Conservation (phyloP, 2,113 vertebrate species). For the Prionailurus bengalensis region DNA sequence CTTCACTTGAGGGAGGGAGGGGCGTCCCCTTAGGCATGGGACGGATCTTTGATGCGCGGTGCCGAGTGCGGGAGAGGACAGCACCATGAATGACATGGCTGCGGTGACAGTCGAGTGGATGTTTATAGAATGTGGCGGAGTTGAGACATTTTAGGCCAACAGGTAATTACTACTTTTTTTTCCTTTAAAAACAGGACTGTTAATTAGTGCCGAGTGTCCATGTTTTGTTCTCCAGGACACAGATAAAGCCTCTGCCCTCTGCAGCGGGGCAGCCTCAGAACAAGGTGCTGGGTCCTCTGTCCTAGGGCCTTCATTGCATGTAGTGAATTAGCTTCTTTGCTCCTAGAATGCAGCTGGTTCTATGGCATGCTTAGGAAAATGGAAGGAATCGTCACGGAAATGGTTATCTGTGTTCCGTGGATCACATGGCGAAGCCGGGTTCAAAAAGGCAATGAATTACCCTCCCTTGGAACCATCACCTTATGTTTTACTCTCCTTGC, state of each 20-base stretch:
- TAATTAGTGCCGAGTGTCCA: too few species aligned
- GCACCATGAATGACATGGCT: fast-evolving
- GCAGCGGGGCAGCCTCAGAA: neutral
- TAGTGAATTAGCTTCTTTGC: neutral
- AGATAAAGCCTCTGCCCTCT: fast-evolving
- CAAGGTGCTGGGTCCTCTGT: neutral
- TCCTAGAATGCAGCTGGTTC: neutral
- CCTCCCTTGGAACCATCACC: neutral
- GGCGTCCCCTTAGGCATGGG: too few species aligned
- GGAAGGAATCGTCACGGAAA: neutral
- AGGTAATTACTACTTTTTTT: neutral
- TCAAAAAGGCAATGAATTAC: neutral
- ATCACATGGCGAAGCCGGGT: neutral
- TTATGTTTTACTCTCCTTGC: fast-evolving
- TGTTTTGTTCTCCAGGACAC: neutral
- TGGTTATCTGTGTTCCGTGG: neutral
- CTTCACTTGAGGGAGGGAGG: too few species aligned
- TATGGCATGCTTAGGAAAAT: neutral
- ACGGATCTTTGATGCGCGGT: neutral
- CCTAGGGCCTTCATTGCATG: fast-evolving
- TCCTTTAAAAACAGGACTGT: neutral
- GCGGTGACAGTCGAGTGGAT: neutral
- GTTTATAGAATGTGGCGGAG: neutral
- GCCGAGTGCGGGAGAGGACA: neutral
- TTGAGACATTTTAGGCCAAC: neutral